Evolutionary conservation across 2,888 invertebrate species (phyloP), one percentile per base, ranked within the genome.

Genomic region (Camponotus fellah): DNA sequence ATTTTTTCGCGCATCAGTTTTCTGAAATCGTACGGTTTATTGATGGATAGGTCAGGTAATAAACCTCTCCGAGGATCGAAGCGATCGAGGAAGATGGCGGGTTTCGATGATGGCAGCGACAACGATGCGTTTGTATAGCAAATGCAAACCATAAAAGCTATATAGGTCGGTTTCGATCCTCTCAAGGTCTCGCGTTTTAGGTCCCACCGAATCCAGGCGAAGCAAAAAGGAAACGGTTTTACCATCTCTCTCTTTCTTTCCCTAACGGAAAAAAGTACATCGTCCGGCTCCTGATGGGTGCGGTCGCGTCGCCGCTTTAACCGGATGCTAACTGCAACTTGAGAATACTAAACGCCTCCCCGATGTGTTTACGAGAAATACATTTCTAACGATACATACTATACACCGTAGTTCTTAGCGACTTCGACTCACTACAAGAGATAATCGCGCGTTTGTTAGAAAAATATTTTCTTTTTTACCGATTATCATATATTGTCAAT

Each of bases 291-390:
- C 21, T 85, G 90, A 49, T 86, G 91, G 92, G 92, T 88, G 89
- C 92, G 92, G 91, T 91, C 88, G 89, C 88, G 88, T 88, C 89
- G 85, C 40, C 69, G 71, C 53, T 77, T 92, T 92, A 92, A 93
- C 94, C 94, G 94, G 94, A 94, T 94, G 93, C 92, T 92, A 86
- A 92, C 89, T 93, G 91, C 93, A 92, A 88, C 92, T 84, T 84
- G 89, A 89, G 94, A 94, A 94, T 94, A 94, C 93, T 93, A 94
- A 94, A 92, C 92, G 91, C 82, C 83, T 89, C 88, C 89, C 87
- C 91, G 89, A 90, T 91, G 90, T 91, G 89, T 92, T 92, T 91
- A 92, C 92, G 90, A 88, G 92, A 91, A 92, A 91, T 91, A 75
- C 74, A 68, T 82, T 58, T 37, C 76, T 75, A 68, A 66, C 53